Evolutionary conservation across 2,888 invertebrate species (phyloP).

Genomic region (Yponomeuta cagnagella): DNA sequence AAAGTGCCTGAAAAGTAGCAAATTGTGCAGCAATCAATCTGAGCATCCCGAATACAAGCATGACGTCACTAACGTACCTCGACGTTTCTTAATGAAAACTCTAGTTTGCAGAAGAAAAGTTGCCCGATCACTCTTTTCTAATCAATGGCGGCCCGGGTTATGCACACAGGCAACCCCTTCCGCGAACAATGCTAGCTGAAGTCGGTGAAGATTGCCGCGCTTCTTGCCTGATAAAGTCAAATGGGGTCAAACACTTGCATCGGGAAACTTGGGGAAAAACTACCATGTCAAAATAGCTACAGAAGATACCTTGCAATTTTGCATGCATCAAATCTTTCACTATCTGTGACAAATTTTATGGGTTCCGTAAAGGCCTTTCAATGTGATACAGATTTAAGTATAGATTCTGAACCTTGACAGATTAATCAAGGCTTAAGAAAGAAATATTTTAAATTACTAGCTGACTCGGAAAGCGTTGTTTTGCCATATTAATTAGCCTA

Average conservation of each 20-base stretch:
- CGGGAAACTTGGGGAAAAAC: slow-evolving; percentile 11
- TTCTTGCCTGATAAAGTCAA: slow-evolving; percentile 39
- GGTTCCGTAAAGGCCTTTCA: no score
- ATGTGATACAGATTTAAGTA: no score
- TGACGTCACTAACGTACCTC: background rate
- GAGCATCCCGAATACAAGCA: background rate
- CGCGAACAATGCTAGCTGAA: background rate
- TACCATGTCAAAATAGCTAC: background rate
- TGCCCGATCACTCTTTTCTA: background rate
- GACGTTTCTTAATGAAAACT: background rate
- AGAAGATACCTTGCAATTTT: no score
- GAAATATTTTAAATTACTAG: no score
- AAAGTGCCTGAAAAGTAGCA: no score
- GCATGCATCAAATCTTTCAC: no score
- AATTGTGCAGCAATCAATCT: no score
- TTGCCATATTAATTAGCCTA: no score
- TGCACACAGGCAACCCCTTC: background rate
- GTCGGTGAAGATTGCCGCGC: slow-evolving; percentile 4
- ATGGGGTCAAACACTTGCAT: slow-evolving; percentile 47
- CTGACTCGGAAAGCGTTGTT: no score
- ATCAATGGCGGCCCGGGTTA: background rate
- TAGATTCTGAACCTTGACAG: no score
- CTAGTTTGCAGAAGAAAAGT: background rate
- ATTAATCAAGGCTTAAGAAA: no score
- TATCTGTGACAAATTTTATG: no score